Evolutionary conservation across 2,888 invertebrate species (phyloP).

Genomic region (Hypselothyrea guttata): DNA sequence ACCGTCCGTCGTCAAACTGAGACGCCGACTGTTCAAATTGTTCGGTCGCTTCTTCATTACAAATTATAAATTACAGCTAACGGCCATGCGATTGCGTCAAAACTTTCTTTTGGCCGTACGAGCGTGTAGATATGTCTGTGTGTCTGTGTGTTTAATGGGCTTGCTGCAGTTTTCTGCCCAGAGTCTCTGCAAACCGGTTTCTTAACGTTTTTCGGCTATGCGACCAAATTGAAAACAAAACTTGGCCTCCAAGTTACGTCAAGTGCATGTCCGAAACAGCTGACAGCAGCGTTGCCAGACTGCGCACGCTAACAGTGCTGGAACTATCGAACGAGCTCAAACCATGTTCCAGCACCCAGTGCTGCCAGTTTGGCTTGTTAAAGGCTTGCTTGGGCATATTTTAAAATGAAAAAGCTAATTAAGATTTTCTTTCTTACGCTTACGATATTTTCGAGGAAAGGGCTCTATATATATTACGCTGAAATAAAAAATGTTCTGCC

Average conservation of each 20-base stretch:
- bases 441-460: too few species aligned
- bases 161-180: conserved; percentile 53
- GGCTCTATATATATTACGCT: too few species aligned
- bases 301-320: too few species aligned
- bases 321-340: too few species aligned
- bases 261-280: conserved; percentile 50
- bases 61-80: conserved; percentile 69
- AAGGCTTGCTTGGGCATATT: too few species aligned
- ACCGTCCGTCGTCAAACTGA: conserved; percentile 55
- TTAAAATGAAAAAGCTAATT: too few species aligned
- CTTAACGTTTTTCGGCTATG: conserved; percentile 23
- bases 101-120: conserved; percentile 64
- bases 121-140: conserved; percentile 15
- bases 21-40: conserved; percentile 53
- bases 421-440: too few species aligned
- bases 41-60: conserved; percentile 62
- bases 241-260: conserved; percentile 65
- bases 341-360: too few species aligned
- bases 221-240: conserved; percentile 49
- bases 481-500: too few species aligned
- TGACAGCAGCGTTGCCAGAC: conserved; percentile 26
- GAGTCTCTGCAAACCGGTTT: conserved; percentile 58
- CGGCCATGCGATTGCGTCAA: conserved; percentile 67
- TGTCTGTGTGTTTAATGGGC: conserved; percentile 27
- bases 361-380: too few species aligned